Evolutionary conservation across 2,888 invertebrate species (phyloP).

Genomic region (Neuroscelio doddi): DNA sequence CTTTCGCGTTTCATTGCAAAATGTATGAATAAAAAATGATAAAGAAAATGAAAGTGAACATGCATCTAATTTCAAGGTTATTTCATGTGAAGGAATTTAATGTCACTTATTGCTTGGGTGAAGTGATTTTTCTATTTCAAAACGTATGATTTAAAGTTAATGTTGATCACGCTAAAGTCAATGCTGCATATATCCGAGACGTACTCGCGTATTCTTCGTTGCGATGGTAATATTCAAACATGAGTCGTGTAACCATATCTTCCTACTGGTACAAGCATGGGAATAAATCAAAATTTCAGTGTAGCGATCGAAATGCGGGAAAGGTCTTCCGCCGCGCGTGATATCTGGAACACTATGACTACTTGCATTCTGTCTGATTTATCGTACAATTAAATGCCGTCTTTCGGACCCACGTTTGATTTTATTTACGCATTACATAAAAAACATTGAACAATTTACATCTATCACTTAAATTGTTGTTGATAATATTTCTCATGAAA

Average conservation of each 20-base stretch:
- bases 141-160: slow-evolving; percentile 1
- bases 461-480: no score
- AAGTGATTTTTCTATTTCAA: slow-evolving; percentile 3
- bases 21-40: not conserved
- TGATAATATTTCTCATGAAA: no score
- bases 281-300: slow-evolving; percentile 45
- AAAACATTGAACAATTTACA: no score
- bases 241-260: slow-evolving; percentile 28
- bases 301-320: slow-evolving; percentile 28
- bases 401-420: slow-evolving; percentile 6
- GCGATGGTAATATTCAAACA: slow-evolving; percentile 8
- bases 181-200: slow-evolving; percentile 13
- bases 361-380: slow-evolving; percentile 24
- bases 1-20: not conserved
- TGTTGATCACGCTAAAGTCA: slow-evolving; percentile 22
- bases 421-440: not conserved
- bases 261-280: slow-evolving; percentile 23
- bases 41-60: not conserved
- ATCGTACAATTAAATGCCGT: slow-evolving; percentile 33
- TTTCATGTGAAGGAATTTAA: not conserved
- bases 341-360: slow-evolving; percentile 20
- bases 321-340: slow-evolving; percentile 19
- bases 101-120: not conserved
- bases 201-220: slow-evolving; percentile 1
- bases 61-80: not conserved